Conservation (phyloP, 2,888 invertebrate species). For the Drosophila neonasuta region DNA sequence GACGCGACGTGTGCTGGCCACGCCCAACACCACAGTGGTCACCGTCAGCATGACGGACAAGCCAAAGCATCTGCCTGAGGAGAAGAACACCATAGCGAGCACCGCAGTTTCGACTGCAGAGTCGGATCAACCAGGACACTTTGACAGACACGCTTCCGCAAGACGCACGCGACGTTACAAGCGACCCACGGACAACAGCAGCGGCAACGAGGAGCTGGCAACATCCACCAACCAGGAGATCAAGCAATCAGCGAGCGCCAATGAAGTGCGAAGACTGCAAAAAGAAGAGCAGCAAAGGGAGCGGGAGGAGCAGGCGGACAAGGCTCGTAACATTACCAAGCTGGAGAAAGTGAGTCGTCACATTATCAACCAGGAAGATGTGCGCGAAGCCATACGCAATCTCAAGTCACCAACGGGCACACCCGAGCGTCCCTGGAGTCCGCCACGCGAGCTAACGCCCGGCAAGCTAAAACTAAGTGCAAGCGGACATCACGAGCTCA, state of each 20-base stretch:
- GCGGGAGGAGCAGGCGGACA: conserved; percentile 77
- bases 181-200: conserved; percentile 85
- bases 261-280: conserved; percentile 55
- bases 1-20: conserved; percentile 84
- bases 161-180: conserved; percentile 92
- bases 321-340: conserved; percentile 79
- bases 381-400: conserved; percentile 87
- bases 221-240: conserved; percentile 76
- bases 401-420: conserved; percentile 85
- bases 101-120: conserved; percentile 33
- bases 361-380: conserved; percentile 88
- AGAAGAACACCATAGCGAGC: conserved; percentile 15
- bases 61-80: conserved; percentile 50
- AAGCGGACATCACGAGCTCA: conserved; percentile 84
- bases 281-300: conserved; percentile 41
- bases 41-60: conserved; percentile 68
- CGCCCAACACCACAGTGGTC: conserved; percentile 74
- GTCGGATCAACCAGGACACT: conserved; percentile 86
- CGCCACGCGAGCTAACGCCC: conserved; percentile 78
- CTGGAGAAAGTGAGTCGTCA: conserved; percentile 84
- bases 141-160: conserved; percentile 92
- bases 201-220: conserved; percentile 84
- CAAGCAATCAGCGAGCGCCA: conserved; percentile 63
- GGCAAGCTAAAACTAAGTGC: conserved; percentile 67
- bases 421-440: conserved; percentile 85